These are phyloP conservation scores for Rhineura floridana DNA, from an alignment of 2,113 vertebrate genomes.

Conservation along the genomic window DNA sequence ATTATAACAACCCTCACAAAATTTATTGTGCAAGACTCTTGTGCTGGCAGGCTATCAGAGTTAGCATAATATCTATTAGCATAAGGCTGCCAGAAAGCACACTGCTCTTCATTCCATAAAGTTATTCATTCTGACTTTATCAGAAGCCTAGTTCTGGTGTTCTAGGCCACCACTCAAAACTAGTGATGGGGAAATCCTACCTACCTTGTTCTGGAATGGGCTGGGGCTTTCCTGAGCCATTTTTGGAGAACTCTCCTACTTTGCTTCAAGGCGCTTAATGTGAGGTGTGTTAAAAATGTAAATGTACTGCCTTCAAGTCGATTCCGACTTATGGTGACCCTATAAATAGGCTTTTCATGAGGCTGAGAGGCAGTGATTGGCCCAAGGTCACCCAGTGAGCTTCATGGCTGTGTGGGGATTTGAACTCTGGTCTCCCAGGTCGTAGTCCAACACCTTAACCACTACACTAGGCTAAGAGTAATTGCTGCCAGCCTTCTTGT, in stretches of 20 bases:
- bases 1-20: conserved; percentile 38
- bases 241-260: not conserved
- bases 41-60: not conserved
- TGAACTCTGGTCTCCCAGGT: no score
- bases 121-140: no score
- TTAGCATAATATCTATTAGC: conserved; percentile 7
- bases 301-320: no score
- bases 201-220: not conserved
- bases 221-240: no score
- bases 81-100: not conserved
- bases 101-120: not conserved
- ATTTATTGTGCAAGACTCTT: conserved; percentile 14
- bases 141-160: rapidly evolving
- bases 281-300: not conserved
- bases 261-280: not conserved
- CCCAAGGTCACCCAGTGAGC: no score
- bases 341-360: no score
- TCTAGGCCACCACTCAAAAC: not conserved
- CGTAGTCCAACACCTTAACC: no score
- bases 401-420: no score
- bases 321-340: no score
- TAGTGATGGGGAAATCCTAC: not conserved
- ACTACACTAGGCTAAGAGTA: no score
- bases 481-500: not conserved
- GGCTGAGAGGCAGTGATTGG: no score